phyloP scores from a whole-genome alignment of 2,888 invertebrate genomes.

The Trichogramma dendrolimi region DNA sequence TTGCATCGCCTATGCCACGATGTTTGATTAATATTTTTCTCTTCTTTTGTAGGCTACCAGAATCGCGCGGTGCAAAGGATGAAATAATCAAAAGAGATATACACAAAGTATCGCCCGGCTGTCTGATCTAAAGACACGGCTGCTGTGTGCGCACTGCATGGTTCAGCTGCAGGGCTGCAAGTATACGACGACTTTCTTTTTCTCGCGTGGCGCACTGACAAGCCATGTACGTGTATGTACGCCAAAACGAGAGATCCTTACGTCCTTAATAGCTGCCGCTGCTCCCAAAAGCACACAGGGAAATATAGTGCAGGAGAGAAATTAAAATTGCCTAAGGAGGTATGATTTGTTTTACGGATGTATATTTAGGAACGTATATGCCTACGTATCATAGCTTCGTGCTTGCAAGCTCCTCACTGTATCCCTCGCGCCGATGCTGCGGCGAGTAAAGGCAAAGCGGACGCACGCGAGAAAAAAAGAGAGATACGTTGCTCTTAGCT shows the following conservation, averaged over 20 bases:
- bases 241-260: conserved; percentile 40
- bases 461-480: no score
- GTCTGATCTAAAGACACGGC: conserved; percentile 30
- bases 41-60: conserved; percentile 22
- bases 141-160: conserved; percentile 28
- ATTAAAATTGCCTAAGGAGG: conserved; percentile 52
- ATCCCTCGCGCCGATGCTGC: no score
- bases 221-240: background rate
- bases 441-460: no score
- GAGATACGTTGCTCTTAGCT: conserved; percentile 35
- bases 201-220: conserved; percentile 1
- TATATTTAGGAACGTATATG: no score
- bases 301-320: conserved; percentile 43
- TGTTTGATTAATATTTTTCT: conserved; percentile 38
- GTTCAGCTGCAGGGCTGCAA: conserved; percentile 29
- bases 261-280: conserved; percentile 44
- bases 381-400: no score
- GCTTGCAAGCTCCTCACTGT: no score
- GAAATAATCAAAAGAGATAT: conserved; percentile 32
- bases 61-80: conserved; percentile 27
- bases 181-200: conserved; percentile 36
- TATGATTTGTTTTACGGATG: conserved; percentile 49
- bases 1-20: conserved; percentile 8
- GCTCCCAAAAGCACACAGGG: conserved; percentile 39
- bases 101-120: conserved; percentile 4